Percentiles rank a stretch among this genome's conserved stretches.
Conservation (phyloP, 1,140 invertebrate genomes). For the Drosophila arizonae region DNA sequence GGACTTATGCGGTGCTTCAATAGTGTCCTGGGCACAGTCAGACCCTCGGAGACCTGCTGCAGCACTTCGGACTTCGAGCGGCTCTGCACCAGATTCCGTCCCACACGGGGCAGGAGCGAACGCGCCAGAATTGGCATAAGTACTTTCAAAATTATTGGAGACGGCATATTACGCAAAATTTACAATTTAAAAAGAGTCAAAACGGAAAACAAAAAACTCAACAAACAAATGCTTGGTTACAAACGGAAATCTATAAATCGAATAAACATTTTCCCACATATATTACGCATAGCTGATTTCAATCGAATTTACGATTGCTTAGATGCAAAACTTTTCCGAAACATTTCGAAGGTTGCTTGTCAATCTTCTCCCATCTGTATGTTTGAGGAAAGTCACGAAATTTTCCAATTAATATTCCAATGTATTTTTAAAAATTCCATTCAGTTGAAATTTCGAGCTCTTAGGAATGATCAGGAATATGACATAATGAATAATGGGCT, state of each 20-base stretch:
- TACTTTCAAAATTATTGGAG: neutral
- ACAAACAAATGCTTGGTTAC: neutral
- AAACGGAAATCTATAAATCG: neutral
- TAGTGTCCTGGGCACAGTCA: neutral
- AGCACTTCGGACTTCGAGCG: neutral
- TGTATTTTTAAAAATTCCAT: conserved; percentile 15
- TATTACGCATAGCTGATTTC: neutral
- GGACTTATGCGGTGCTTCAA: neutral
- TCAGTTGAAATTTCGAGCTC: neutral
- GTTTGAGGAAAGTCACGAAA: conserved; percentile 45
- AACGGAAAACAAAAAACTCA: neutral
- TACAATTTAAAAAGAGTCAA: neutral
- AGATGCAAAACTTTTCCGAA: neutral
- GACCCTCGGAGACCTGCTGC: neutral
- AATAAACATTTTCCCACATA: neutral
- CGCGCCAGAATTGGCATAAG: conserved; percentile 1
- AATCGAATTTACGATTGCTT: conserved; percentile 5
- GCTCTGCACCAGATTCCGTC: neutral
- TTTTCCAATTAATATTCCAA: conserved; percentile 45
- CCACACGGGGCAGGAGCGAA: neutral
- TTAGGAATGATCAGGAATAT: conserved; percentile 12
- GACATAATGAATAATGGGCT: conserved; percentile 17
- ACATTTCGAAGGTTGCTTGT: neutral
- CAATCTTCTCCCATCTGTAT: conserved; percentile 3
- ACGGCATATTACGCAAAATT: conserved; percentile 2